Conservation (phyloP, 1,140 invertebrate species). For the Zaprionus lachaisei region DNA sequence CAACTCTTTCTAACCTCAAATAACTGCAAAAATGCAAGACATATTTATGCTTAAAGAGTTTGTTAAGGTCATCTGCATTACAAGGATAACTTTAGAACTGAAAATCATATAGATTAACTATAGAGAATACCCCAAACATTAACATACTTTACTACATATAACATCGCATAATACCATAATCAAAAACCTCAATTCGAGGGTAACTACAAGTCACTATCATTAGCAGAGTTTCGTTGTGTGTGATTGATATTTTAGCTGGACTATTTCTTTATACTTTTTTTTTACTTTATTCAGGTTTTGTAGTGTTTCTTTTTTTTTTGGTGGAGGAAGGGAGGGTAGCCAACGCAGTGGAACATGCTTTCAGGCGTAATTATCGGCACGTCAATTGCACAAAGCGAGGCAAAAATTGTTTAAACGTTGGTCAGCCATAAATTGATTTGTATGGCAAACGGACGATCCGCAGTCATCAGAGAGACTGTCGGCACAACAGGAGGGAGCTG, state of each 20-base stretch:
- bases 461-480: conserved; percentile 28
- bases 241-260: conserved; percentile 17
- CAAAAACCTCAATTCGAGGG: neutral
- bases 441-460: conserved; percentile 41
- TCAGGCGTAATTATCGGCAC: conserved; percentile 79
- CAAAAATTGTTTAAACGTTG: conserved; percentile 76
- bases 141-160: too few species aligned
- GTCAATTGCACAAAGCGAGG: conserved; percentile 83
- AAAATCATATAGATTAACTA: too few species aligned
- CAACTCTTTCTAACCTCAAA: too few species aligned
- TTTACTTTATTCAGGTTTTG: neutral
- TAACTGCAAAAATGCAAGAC: too few species aligned
- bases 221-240: neutral
- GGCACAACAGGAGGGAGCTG: neutral
- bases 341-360: conserved; percentile 30
- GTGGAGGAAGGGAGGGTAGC: neutral
- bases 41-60: too few species aligned
- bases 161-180: too few species aligned
- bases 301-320: conserved; percentile 3
- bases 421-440: conserved; percentile 80
- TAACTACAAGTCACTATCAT: neutral
- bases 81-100: too few species aligned
- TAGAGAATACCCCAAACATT: too few species aligned
- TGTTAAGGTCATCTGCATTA: too few species aligned
- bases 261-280: conserved; percentile 15